Evolutionary conservation across 2,113 vertebrate genomes (phyloP).

Genomic region (Pelvicachromis taeniatus): DNA sequence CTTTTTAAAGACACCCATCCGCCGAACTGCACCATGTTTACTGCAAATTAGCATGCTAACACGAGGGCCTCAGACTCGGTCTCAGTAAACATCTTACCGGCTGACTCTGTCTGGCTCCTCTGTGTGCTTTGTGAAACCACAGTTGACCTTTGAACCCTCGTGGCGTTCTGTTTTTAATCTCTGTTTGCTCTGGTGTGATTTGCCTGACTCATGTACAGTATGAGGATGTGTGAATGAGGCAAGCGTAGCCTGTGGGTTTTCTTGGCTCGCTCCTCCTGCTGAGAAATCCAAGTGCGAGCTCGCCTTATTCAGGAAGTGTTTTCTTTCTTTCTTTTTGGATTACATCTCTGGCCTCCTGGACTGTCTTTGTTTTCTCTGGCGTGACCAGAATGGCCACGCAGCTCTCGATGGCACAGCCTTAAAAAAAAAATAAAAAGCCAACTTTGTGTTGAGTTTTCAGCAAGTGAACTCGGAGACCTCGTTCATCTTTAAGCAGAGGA

Average conservation of each 20-base stretch:
- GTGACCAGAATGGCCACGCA: slow-evolving; percentile 2
- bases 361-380: background rate
- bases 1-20: background rate
- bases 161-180: background rate
- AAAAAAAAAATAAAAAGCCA: background rate
- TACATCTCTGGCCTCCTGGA: background rate
- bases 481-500: background rate
- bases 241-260: slow-evolving; percentile 1
- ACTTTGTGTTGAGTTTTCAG: background rate
- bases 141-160: background rate
- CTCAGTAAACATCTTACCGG: background rate
- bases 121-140: background rate
- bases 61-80: background rate
- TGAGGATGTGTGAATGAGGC: background rate
- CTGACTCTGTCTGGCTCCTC: background rate
- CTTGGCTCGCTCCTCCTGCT: background rate
- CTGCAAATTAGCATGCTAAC: background rate
- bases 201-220: background rate
- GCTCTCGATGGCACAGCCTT: background rate
- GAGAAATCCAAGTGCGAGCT: slow-evolving; percentile 22
- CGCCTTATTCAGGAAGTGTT: slow-evolving; percentile 18
- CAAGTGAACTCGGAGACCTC: background rate
- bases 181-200: slow-evolving; percentile 28
- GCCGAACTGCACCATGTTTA: fast-evolving
- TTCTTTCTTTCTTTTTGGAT: background rate